Evolutionary conservation across 2,113 vertebrate genomes (phyloP).

Genomic region (Pteropus alecto): DNA sequence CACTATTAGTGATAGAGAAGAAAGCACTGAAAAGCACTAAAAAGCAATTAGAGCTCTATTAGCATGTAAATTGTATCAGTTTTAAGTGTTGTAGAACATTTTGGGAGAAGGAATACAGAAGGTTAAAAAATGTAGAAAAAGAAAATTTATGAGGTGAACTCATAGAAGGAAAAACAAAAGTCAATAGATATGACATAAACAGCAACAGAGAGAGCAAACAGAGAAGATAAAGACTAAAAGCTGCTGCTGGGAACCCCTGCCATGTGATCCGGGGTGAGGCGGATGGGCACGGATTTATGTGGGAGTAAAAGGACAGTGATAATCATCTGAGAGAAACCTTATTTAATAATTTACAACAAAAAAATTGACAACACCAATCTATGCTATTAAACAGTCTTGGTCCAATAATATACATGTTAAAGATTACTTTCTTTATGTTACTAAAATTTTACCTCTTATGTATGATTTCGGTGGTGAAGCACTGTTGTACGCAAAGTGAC

Average conservation of each 20-base stretch:
- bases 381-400: not conserved
- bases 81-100: not conserved
- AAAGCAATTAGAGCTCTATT: not conserved
- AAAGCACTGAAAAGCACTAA: not conserved
- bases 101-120: not conserved
- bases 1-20: not conserved
- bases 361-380: not conserved
- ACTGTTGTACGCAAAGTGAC: conserved; percentile 95
- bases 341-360: not conserved
- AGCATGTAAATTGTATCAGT: not conserved
- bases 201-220: not conserved
- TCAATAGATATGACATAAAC: not conserved
- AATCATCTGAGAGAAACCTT: not conserved
- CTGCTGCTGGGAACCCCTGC: not conserved
- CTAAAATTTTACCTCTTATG: conserved; percentile 88
- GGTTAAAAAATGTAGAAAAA: not conserved
- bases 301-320: not conserved
- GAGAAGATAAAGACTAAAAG: not conserved
- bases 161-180: not conserved
- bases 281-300: not conserved
- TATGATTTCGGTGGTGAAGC: conserved; percentile 95
- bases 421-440: conserved; percentile 23
- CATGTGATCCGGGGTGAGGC: not conserved
- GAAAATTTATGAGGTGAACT: not conserved
- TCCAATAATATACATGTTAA: not conserved